phyloP scores from a whole-genome alignment of 2,888 invertebrate genomes.

The Cyclophora punctaria region DNA sequence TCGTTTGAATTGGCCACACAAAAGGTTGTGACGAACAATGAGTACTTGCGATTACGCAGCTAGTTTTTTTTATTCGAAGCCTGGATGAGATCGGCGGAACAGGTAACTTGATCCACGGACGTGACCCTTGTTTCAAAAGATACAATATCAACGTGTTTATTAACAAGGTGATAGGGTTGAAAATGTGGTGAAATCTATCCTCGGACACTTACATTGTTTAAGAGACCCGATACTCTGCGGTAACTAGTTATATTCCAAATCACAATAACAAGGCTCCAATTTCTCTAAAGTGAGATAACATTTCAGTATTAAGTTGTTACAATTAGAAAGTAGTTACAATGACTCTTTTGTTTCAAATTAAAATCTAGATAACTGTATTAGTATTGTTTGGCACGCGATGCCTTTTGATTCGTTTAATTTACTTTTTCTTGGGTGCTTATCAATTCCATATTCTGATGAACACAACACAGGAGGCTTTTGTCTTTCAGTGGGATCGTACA shows the following conservation, averaged over 20 bases:
- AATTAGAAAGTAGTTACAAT: too few species aligned
- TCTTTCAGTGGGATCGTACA: too few species aligned
- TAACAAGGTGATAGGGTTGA: too few species aligned
- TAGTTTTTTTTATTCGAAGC: conserved; percentile 39
- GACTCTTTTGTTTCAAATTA: too few species aligned
- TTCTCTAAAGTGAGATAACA: not conserved
- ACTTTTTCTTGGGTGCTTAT: too few species aligned
- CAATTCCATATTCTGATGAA: too few species aligned
- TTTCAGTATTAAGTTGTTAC: too few species aligned
- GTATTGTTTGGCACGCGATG: too few species aligned
- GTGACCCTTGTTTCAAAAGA: conserved; percentile 44
- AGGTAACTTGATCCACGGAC: conserved; percentile 49
- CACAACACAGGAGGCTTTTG: too few species aligned
- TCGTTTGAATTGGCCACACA: conserved; percentile 42
- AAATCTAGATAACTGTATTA: too few species aligned
- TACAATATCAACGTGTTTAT: conserved; percentile 10
- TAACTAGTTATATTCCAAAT: conserved; percentile 7
- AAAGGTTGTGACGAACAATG: conserved; percentile 42
- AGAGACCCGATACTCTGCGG: conserved; percentile 40
- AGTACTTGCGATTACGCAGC: conserved; percentile 23
- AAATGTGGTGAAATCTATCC: too few species aligned
- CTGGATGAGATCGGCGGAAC: conserved; percentile 39
- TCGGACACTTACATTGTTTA: conserved; percentile 29
- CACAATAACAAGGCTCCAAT: conserved; percentile 1
- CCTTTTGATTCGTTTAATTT: too few species aligned